Evolutionary conservation across 1,140 invertebrate genomes (phyloP).

Genomic region (Stegodyphus mimosarum): DNA sequence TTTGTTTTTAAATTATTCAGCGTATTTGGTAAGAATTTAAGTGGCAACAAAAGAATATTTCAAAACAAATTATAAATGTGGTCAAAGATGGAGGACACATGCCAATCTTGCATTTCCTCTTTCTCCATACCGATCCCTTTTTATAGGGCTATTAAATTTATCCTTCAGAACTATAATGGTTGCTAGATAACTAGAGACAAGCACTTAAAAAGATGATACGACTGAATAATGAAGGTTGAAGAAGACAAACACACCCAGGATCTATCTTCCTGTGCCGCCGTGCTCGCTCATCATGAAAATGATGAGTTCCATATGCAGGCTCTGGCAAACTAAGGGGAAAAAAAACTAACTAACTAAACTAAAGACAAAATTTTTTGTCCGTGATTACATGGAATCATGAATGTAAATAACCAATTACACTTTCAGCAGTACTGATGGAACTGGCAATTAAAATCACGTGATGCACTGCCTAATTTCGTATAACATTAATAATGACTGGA

Average conservation of each 20-base stretch:
- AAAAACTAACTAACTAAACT: neutral
- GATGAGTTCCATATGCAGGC: neutral
- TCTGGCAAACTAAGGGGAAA: neutral
- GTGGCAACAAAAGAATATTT: no score
- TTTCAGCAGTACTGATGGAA: neutral
- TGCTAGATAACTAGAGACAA: slow-evolving; percentile 27
- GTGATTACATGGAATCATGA: neutral
- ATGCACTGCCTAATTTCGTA: no score
- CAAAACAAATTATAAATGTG: neutral
- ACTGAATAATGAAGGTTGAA: slow-evolving; percentile 2
- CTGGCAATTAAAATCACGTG: no score
- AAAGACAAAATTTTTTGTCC: neutral
- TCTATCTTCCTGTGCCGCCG: neutral
- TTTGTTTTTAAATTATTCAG: no score
- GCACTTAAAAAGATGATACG: slow-evolving; percentile 32
- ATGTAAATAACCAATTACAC: slow-evolving; percentile 22
- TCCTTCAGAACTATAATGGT: slow-evolving; percentile 39
- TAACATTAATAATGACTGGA: no score
- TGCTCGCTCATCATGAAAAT: neutral
- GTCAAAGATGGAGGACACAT: neutral
- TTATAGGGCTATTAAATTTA: slow-evolving; percentile 31
- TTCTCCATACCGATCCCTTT: neutral
- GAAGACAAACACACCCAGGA: slow-evolving; percentile 36
- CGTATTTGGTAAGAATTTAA: no score
- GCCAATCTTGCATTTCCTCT: neutral